These are phyloP conservation scores for Limnephilus marmoratus DNA, from an alignment of 2,888 invertebrate species.

Conservation along the genomic window DNA sequence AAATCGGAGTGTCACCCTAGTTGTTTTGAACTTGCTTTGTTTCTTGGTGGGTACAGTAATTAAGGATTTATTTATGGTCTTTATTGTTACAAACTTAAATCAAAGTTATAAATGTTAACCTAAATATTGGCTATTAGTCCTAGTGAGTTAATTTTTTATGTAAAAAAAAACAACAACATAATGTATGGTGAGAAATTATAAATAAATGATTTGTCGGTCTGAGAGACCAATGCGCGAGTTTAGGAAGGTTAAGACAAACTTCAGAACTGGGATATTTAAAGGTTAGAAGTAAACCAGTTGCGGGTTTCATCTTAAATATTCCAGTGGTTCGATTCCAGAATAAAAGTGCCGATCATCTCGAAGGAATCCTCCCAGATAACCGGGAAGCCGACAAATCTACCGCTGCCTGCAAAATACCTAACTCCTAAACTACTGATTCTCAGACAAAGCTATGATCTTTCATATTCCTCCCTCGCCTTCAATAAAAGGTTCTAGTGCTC, in stretches of 20 bases:
- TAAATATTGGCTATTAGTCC: too few relatives aligned
- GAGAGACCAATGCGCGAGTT: too few relatives aligned
- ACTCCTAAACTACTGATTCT: not conserved
- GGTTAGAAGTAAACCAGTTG: not conserved
- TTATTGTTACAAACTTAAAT: too few relatives aligned
- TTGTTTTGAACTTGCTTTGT: too few relatives aligned
- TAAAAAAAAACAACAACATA: too few relatives aligned
- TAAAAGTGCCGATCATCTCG: not conserved
- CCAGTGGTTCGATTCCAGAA: not conserved
- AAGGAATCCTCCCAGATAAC: not conserved
- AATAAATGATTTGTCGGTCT: too few relatives aligned
- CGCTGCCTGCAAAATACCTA: not conserved
- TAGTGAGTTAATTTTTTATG: too few relatives aligned
- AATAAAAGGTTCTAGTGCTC: not conserved
- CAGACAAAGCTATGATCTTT: not conserved
- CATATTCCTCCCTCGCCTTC: conserved; percentile 2
- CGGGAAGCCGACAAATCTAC: not conserved
- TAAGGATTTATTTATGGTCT: too few relatives aligned
- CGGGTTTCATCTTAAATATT: not conserved
- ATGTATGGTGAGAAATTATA: too few relatives aligned
- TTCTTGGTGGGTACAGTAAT: too few relatives aligned
- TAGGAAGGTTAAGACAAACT: not conserved
- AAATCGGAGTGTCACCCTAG: too few relatives aligned
- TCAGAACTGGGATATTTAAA: not conserved
- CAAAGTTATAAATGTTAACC: too few relatives aligned